Percentiles rank a stretch among this genome's conserved stretches.
Conservation (phyloP, 2,797 vertebrate species). For the Neosilurus hyrtlii region DNA sequence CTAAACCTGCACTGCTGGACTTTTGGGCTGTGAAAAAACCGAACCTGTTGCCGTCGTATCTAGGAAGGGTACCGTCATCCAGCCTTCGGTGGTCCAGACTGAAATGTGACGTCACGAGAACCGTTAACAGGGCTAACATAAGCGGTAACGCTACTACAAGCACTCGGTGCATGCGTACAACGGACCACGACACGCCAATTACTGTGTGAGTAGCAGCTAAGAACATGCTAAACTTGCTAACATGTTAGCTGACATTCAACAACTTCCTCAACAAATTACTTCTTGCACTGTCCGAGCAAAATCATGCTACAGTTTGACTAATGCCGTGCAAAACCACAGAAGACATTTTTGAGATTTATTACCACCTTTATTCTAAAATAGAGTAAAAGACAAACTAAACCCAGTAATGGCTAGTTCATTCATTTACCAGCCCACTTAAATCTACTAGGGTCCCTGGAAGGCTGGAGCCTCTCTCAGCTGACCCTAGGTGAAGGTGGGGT, state of each 20-base stretch:
- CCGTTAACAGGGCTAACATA: conserved; percentile 64
- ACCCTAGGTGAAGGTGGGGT: too few relatives aligned
- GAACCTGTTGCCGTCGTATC: conserved; percentile 78
- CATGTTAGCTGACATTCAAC: neutral
- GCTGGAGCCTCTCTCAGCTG: too few relatives aligned
- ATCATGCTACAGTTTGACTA: neutral
- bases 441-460: too few relatives aligned
- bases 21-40: conserved; percentile 56
- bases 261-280: neutral
- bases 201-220: neutral
- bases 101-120: conserved; percentile 79
- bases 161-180: conserved; percentile 40
- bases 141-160: neutral
- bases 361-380: neutral
- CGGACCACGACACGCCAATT: conserved; percentile 1
- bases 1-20: neutral
- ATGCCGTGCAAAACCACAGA: neutral
- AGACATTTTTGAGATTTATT: neutral
- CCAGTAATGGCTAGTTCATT: neutral
- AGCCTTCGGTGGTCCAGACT: conserved; percentile 80
- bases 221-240: neutral
- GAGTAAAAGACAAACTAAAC: neutral
- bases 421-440: too few relatives aligned
- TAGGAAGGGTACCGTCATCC: conserved; percentile 76
- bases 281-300: neutral